Percentiles rank a stretch among this genome's conserved stretches.
These are phyloP conservation scores for Planococcus citri DNA, from an alignment of 1,140 invertebrate genomes.

Conservation along the genomic window DNA sequence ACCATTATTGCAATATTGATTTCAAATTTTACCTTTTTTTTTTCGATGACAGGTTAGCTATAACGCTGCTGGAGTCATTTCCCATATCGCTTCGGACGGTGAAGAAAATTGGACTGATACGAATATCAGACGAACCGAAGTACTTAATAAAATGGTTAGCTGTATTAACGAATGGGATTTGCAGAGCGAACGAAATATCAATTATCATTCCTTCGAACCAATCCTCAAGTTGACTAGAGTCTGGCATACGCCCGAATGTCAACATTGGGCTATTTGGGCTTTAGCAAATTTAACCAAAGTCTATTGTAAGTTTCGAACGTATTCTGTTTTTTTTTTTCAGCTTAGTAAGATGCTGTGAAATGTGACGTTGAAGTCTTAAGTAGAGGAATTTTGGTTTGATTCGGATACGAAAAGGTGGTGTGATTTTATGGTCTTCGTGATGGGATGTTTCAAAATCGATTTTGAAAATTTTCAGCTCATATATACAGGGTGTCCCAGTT, in stretches of 20 bases:
- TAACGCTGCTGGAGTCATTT: conserved; percentile 89
- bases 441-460: no score
- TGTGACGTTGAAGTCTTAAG: not conserved
- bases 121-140: conserved; percentile 52
- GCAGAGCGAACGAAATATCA: conserved; percentile 78
- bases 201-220: conserved; percentile 90
- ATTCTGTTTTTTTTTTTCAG: not conserved
- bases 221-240: conserved; percentile 67
- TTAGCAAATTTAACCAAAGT: conserved; percentile 88
- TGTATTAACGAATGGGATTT: conserved; percentile 84
- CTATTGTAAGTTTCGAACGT: conserved; percentile 56
- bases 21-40: conserved; percentile 20
- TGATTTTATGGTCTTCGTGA: no score
- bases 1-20: not conserved
- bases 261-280: conserved; percentile 96
- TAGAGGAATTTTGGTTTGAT: not conserved
- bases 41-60: conserved; percentile 66
- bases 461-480: no score
- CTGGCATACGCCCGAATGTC: conserved; percentile 75
- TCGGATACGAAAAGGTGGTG: no score
- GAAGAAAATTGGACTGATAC: conserved; percentile 64
- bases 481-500: no score
- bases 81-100: conserved; percentile 90
- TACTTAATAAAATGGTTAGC: conserved; percentile 57
- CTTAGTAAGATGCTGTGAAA: not conserved